Evolutionary conservation across 2,888 invertebrate genomes (phyloP).

Genomic region (Selenia dentaria): DNA sequence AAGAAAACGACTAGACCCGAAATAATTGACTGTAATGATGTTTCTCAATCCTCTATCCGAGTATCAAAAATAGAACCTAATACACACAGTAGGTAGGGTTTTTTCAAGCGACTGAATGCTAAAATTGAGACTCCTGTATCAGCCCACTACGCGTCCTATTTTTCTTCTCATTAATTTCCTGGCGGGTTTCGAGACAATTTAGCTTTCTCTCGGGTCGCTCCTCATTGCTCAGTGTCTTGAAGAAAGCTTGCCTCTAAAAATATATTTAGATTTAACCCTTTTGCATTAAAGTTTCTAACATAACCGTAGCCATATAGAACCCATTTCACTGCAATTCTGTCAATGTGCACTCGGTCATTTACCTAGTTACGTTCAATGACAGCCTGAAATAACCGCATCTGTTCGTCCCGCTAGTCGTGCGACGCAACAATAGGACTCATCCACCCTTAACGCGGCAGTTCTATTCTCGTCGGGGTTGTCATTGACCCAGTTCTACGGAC

Average conservation of each 20-base stretch:
- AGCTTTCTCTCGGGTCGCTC: constrained; percentile 31
- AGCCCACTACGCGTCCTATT: constrained; percentile 31
- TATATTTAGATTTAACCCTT: no score
- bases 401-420: constrained; percentile 43
- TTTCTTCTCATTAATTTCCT: constrained; percentile 38
- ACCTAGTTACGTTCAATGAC: constrained; percentile 26
- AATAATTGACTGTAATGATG: constrained; percentile 14
- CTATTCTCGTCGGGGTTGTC: constrained; percentile 77
- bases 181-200: constrained; percentile 36
- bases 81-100: constrained; percentile 1
- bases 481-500: constrained; percentile 75
- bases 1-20: constrained; percentile 9
- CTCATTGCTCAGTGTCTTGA: constrained; percentile 35
- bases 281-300: no score
- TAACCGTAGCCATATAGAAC: no score
- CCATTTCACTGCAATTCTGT: constrained; percentile 16
- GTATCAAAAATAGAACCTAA: constrained; percentile 21
- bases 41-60: constrained; percentile 1
- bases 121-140: constrained; percentile 25
- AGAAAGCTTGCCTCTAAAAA: constrained; percentile 19
- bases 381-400: constrained; percentile 30
- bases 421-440: constrained; percentile 64
- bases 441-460: constrained; percentile 69
- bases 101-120: constrained; percentile 18
- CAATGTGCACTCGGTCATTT: constrained; percentile 18